Percentiles rank a stretch among this genome's conserved stretches.
These are phyloP conservation scores for Fissipunctia ypsillon DNA, from an alignment of 2,888 invertebrate genomes.

Conservation along the genomic window DNA sequence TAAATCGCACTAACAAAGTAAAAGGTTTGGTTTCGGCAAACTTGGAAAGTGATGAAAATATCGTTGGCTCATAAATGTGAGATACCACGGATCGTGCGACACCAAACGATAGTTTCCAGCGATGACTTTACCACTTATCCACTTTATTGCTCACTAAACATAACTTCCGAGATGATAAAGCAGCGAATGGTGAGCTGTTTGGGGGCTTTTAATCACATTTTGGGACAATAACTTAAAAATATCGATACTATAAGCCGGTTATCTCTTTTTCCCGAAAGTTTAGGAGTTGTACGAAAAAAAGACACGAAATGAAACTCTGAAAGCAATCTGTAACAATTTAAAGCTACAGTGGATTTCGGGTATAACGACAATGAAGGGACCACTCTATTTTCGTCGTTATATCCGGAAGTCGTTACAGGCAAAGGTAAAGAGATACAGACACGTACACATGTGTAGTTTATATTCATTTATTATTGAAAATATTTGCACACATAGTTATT, in stretches of 20 bases:
- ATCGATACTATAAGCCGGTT: neutral
- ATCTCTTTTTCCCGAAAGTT: no score
- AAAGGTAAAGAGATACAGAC: no score
- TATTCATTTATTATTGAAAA: no score
- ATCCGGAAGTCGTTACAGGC: no score
- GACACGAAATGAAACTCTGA: neutral
- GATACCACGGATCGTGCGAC: constrained; percentile 54
- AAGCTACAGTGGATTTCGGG: no score
- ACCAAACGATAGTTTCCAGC: constrained; percentile 62
- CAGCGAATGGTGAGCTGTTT: neutral
- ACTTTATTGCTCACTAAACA: constrained; percentile 69
- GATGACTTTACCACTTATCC: constrained; percentile 68
- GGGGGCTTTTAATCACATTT: constrained; percentile 11
- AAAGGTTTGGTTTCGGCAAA: constrained; percentile 40
- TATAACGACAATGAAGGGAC: no score
- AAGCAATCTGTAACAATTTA: neutral
- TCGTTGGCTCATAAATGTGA: constrained; percentile 66
- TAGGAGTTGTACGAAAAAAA: neutral
- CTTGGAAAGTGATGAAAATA: constrained; percentile 58
- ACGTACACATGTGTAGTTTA: no score
- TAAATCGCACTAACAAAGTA: constrained; percentile 25
- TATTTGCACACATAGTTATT: no score
- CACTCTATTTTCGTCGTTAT: no score
- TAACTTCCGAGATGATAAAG: constrained; percentile 30
- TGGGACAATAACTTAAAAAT: neutral